phyloP scores from a whole-genome alignment of 2,113 vertebrate species.

The Aegithalos caudatus region DNA sequence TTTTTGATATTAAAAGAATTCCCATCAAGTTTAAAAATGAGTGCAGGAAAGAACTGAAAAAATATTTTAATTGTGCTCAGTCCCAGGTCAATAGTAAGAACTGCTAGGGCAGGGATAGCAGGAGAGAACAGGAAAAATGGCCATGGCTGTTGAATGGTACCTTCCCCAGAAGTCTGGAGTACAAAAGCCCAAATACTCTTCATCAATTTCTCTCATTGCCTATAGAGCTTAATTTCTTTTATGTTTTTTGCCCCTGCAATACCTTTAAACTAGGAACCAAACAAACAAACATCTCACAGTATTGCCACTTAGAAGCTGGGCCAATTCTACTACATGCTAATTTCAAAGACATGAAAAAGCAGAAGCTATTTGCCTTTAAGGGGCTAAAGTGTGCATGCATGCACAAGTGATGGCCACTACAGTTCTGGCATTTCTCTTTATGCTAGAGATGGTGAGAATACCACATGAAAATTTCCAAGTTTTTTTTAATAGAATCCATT shows the following conservation, averaged over 20 bases:
- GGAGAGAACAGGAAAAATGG: background rate
- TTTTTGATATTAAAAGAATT: background rate
- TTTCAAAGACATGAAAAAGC: background rate
- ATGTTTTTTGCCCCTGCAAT: background rate
- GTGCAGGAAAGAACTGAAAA: background rate
- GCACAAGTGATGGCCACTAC: background rate
- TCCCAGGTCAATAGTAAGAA: background rate
- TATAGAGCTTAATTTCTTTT: background rate
- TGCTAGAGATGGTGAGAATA: background rate
- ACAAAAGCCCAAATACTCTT: background rate
- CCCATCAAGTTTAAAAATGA: background rate
- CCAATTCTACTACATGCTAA: background rate
- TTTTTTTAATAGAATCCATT: background rate
- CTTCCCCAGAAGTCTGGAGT: background rate
- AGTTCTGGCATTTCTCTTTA: background rate
- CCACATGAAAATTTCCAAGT: background rate
- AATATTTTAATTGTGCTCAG: background rate
- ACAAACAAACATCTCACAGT: background rate
- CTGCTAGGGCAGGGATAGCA: background rate
- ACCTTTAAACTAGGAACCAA: background rate
- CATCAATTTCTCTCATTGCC: background rate
- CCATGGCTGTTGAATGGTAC: background rate
- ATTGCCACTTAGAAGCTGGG: background rate
- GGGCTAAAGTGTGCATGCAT: background rate
- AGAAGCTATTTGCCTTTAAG: background rate